Base-by-base conservation (phyloP, 1,140 invertebrate species). In the Metaphire vulgaris region DNA sequence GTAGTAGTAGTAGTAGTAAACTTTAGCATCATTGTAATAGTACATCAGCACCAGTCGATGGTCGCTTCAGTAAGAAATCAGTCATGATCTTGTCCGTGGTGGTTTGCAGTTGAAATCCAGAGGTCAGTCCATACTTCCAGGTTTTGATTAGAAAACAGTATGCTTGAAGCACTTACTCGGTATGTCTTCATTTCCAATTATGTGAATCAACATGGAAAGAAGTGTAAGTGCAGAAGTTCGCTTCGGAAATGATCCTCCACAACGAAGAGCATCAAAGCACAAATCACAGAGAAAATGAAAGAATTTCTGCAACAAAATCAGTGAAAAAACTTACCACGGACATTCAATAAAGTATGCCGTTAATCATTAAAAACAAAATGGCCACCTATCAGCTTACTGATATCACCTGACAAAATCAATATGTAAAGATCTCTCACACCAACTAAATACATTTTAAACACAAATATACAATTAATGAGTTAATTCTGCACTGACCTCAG, bases 191-290 rank as follows among this genome's bases (percentile, higher is more conserved):
- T 33, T 69, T 66, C 77, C 77, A n/a, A 79, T 74, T 28, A 78
- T 29, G 2, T 79, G 73, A 1, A 74, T 69, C 1, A 84, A 77
- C 33, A 86, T 79, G 2, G 81, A 81, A 73, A 90, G 85, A 32
- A 90, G 85, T 70, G 89, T 85, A 33, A 95, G 83, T 41, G 90
- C 89, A 0, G 90, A 88, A 41, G 88, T 88, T 69, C 91, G 88
- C 2, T 92, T 86, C 33, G 88, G 87, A 83, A 92, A 91, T 79
- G 92, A 92, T n/a, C 91, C 90, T 1, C 91, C 91, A 0, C 87
- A 86, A 79, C 90, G 88, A 12, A 94, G 82, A 82, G 88, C 89
- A 0, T 82, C 81, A 30, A 89, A 87, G 77, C 90, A 89, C 74
- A 88, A 85, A 0, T 84, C 76, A 26, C 87, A 84, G 1, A 92